Base-by-base conservation (phyloP, 53 echinoderm and acorn worm species). In the Temnopleurus reevesii region DNA sequence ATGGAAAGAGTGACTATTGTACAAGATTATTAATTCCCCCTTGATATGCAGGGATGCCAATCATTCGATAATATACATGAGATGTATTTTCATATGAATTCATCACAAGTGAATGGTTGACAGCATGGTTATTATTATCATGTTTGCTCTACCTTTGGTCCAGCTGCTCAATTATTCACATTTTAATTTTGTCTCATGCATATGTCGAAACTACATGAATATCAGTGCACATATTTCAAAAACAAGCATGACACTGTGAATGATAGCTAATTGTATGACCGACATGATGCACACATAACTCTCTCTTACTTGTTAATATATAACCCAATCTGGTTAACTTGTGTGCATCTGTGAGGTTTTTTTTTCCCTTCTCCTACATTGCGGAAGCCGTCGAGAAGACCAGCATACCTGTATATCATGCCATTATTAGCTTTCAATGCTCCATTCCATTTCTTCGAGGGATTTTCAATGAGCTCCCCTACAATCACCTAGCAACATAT, bases 401-500 rank as follows among this genome's bases (percentile, higher is more conserved):
- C 43, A 13, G 43, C 36, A 79, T 49, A 79, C 79, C 46, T 79
- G 49, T 79, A 79, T 79, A 79, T 79, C 46, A 79, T 79, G 79
- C 46, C 49, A 51, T 79, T 79, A 79, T 79, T 46, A 29, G 27
- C 27, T 49, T 47, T 47, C 79, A 79, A 17, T 49, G 15, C 18
- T 26, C 49, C 29, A 3, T 47, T 79, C 79, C 30, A 25, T 29
- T 79, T 79, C 79, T 79, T 79, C 79, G 9, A 79, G 51, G 79
- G 46, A 49, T 13, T 79, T 47, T 79, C 47, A 79, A 79, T 79
- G 79, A 79, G 79, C 79, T 79, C 79, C 49, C 5, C 49, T 79
- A 10, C 46, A 25, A 79, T 79, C 79, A 79, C 79, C 79, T 79
- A 79, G 79, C 79, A 79, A 79, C 79, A 79, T 79, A 79, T 79